Evolutionary conservation across 2,797 vertebrate species (phyloP).

Genomic region (Peromyscus nudipes): DNA sequence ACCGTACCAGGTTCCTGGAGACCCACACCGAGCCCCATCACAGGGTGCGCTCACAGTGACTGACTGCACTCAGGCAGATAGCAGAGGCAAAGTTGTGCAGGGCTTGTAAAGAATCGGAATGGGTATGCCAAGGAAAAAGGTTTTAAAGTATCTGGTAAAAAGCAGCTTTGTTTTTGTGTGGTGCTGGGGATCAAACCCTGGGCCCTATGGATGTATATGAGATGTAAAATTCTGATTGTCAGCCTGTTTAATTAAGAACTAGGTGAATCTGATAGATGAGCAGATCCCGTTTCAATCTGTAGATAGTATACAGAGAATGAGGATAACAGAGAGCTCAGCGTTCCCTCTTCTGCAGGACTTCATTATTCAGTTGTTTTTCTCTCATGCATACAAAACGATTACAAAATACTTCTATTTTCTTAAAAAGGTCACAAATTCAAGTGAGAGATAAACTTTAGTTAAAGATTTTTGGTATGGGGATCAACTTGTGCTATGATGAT

Average conservation of each 20-base stretch:
- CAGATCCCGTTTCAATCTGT: constrained; percentile 12
- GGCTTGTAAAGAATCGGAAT: not conserved
- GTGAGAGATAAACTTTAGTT: not conserved
- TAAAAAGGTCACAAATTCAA: constrained; percentile 43
- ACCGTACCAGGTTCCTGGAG: not conserved
- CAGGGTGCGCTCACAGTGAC: not conserved
- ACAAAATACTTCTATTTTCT: constrained; percentile 2
- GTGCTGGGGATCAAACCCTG: not conserved
- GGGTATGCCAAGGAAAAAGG: not conserved
- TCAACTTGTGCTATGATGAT: constrained; percentile 45
- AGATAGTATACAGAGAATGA: not conserved
- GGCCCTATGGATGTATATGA: not conserved
- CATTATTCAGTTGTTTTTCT: not conserved
- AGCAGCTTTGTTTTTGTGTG: not conserved
- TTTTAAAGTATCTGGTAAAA: not conserved
- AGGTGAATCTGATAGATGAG: not conserved
- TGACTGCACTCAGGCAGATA: not conserved
- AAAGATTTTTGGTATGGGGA: constrained; percentile 17
- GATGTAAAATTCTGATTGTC: constrained; percentile 49
- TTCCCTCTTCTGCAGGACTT: not conserved
- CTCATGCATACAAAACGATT: not conserved
- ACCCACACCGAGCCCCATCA: not conserved
- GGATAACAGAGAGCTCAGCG: not conserved
- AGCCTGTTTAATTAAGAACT: constrained; percentile 18
- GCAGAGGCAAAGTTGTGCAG: constrained; percentile 27